Percentiles rank a stretch among this genome's conserved stretches.
phyloP scores from a whole-genome alignment of 2,113 vertebrate species.

The Spheniscus mendiculus region DNA sequence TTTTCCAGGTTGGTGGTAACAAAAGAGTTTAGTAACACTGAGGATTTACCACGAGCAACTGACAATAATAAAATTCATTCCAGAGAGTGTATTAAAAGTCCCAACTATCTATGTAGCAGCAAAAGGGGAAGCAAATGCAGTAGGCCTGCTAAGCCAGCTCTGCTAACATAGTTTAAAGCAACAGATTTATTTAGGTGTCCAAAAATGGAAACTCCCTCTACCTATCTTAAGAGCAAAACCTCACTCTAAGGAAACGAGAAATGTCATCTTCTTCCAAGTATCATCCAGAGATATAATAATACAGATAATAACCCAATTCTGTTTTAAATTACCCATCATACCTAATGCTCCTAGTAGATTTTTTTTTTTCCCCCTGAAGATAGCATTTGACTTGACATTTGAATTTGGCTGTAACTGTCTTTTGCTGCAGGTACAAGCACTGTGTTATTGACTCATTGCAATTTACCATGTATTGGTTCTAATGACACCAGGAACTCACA shows the following conservation, averaged over 20 bases:
- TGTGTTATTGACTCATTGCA: not conserved
- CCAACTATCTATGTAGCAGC: not conserved
- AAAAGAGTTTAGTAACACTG: not conserved
- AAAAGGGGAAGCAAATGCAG: not conserved
- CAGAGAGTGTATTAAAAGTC: not conserved
- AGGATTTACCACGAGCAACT: not conserved
- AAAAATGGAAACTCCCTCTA: not conserved
- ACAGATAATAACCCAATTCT: not conserved
- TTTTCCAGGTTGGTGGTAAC: not conserved
- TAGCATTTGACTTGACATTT: not conserved
- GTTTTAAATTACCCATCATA: not conserved
- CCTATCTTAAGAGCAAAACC: not conserved
- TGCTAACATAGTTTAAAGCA: not conserved
- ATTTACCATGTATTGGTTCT: rapidly evolving
- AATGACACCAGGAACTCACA: not conserved
- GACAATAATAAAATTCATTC: not conserved
- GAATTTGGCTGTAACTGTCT: not conserved
- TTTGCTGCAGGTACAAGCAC: not conserved
- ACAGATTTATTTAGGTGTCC: not conserved
- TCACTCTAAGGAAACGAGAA: not conserved
- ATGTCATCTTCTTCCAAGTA: not conserved
- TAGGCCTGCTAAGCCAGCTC: not conserved
- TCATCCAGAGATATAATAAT: not conserved
- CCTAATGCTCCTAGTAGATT: not conserved
- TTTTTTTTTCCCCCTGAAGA: not conserved